Evolutionary conservation across 2,113 vertebrate species (phyloP).

Genomic region (Pachypanchax playfairii): DNA sequence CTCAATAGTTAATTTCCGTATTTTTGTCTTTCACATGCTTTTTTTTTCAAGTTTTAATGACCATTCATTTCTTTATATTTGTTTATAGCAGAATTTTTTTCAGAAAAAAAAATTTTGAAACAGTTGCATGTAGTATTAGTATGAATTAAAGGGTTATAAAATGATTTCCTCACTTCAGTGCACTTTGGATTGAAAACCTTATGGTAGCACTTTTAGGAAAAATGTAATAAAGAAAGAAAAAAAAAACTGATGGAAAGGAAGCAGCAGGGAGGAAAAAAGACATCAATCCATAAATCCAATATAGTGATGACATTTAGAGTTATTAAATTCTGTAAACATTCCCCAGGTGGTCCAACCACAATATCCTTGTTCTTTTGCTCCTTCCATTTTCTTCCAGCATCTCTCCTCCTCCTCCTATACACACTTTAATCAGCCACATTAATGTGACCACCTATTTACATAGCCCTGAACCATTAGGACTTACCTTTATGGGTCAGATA

Average conservation of each 20-base stretch:
- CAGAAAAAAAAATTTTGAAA: background rate
- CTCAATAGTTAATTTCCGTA: too few relatives aligned
- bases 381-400: background rate
- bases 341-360: conserved; percentile 65
- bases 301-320: conserved; percentile 76
- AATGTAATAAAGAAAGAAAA: background rate
- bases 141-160: background rate
- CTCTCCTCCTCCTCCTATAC: conserved; percentile 5
- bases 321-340: conserved; percentile 76
- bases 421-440: background rate
- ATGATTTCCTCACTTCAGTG: background rate
- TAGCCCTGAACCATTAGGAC: background rate
- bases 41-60: too few relatives aligned
- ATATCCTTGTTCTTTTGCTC: conserved; percentile 50
- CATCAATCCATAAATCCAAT: conserved; percentile 73
- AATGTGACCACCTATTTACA: background rate
- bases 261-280: conserved; percentile 26
- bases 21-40: too few relatives aligned
- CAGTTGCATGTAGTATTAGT: background rate
- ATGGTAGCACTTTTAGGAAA: background rate
- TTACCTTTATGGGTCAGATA: background rate
- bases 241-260: conserved; percentile 14
- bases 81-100: too few relatives aligned
- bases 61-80: too few relatives aligned
- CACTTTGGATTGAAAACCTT: background rate